These are phyloP conservation scores for Numida meleagris DNA, from an alignment of 2,113 vertebrate species.

Conservation along the genomic window DNA sequence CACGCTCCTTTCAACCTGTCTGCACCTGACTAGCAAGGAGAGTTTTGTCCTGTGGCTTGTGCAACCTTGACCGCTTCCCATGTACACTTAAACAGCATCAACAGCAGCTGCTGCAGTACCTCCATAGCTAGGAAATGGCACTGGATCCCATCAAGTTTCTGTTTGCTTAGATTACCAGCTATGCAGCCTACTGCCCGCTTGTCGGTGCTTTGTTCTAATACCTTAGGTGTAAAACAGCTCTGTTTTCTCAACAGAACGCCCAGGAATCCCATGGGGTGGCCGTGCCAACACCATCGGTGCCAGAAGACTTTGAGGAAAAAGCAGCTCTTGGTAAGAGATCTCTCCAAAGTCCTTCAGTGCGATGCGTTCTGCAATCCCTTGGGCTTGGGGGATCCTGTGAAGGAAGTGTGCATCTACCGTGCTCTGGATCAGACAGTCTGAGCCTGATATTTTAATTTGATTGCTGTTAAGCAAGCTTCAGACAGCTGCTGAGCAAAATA, in stretches of 20 bases:
- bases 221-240: not conserved
- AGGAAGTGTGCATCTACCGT: rapidly evolving
- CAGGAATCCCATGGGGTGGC: conserved; percentile 81
- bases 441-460: not conserved
- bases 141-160: not conserved
- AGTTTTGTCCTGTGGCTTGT: not conserved
- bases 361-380: not conserved
- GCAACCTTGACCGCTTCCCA: not conserved
- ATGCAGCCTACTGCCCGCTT: not conserved
- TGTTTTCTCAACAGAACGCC: conserved; percentile 61
- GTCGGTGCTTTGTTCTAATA: not conserved
- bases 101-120: not conserved
- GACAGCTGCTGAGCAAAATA: not conserved
- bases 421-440: not conserved
- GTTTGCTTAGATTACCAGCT: not conserved
- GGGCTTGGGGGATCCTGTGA: not conserved
- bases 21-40: rapidly evolving
- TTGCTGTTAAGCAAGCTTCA: not conserved
- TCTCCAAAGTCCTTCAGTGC: not conserved
- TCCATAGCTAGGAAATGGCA: rapidly evolving
- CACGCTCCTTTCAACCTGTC: not conserved
- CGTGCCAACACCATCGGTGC: conserved; percentile 80
- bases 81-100: not conserved
- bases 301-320: conserved; percentile 76
- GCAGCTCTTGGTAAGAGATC: conserved; percentile 70